These are phyloP conservation scores for Nemotelus nigrinus DNA, from an alignment of 2,888 invertebrate species.

Conservation along the genomic window DNA sequence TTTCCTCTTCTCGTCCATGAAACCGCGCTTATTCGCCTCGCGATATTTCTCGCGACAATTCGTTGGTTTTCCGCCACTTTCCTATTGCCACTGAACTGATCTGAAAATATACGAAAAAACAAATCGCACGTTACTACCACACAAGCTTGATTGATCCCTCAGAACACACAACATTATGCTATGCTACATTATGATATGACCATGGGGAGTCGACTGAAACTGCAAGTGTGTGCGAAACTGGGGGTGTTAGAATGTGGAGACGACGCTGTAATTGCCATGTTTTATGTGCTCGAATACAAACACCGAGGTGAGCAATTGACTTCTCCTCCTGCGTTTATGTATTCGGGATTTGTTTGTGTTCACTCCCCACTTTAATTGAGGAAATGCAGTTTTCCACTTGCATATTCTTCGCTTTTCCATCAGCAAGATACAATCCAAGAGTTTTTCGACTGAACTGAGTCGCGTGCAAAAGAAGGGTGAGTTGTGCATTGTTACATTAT, in stretches of 20 bases:
- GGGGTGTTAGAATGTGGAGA: constrained; percentile 18
- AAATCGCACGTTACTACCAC: constrained; percentile 32
- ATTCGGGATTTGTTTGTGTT: background rate
- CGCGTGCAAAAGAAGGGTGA: too few relatives aligned
- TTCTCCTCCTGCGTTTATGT: constrained; percentile 1
- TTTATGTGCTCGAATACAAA: too few relatives aligned
- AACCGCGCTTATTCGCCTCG: constrained; percentile 21
- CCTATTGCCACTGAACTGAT: constrained; percentile 2
- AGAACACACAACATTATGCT: constrained; percentile 4
- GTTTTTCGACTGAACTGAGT: too few relatives aligned
- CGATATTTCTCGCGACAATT: background rate
- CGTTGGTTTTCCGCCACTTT: constrained; percentile 35
- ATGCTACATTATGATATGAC: background rate
- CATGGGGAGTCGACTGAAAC: background rate
- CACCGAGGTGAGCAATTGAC: too few relatives aligned
- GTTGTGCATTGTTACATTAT: too few relatives aligned
- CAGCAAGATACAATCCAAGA: background rate
- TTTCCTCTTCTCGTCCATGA: constrained; percentile 15
- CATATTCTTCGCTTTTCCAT: background rate
- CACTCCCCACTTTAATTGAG: constrained; percentile 15
- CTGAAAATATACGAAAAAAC: constrained; percentile 43
- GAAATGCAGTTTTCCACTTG: constrained; percentile 34
- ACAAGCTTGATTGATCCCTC: constrained; percentile 23
- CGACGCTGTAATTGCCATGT: background rate
- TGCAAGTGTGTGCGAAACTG: background rate